Base-by-base conservation (phyloP, 2,113 vertebrate species). In the Tetraodon nigroviridis region DNA sequence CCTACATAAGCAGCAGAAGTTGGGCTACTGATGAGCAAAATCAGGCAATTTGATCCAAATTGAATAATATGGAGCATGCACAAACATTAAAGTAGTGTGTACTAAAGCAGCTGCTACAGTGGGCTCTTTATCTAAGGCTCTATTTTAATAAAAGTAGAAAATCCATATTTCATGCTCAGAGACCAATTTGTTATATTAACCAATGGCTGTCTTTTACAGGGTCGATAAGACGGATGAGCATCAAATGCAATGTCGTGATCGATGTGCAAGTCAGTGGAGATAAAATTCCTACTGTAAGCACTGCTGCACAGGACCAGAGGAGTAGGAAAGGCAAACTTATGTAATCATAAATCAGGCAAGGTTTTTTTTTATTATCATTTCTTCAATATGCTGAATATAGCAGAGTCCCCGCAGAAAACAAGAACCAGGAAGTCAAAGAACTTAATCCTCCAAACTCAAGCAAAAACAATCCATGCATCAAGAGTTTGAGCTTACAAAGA, bases 381-480 rank as follows among this genome's bases (percentile, higher is more conserved):
- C 61, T 16, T 61, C 21, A 32, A 59, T 65, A 41, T 45, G 44
- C 61, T 64, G 40, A 40, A 68, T 64, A 64, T 18, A 57, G 27
- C 44, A 49, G 41, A 15, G 19, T 22, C 14, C 58, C 16, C n/a
- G 64, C 7, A 2, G 40, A 22, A 73, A 67, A 21, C 16, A 37
- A 64, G 64, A 70, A 51, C 7, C 7, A 51, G 64, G n/a, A 22
- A 58, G 3, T 56, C 29, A 48, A 55, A 61, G 48, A 71, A 47
- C 42, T 75, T 47, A 41, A 66, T 67, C 58, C 27, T 55, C 32
- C 32, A 59, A 56, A 74, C 42, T 70, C 18, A 69, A 76, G 62
- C 46, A 58, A 69, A 76, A 79, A 75, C 58, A 72, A 77, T 63
- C 71, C 78, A 87, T 86, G 80, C 83, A 87, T 80, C 66, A 70